These are phyloP conservation scores for Caenorhabditis sinica DNA, from an alignment of 2,888 invertebrate genomes.

Conservation along the genomic window DNA sequence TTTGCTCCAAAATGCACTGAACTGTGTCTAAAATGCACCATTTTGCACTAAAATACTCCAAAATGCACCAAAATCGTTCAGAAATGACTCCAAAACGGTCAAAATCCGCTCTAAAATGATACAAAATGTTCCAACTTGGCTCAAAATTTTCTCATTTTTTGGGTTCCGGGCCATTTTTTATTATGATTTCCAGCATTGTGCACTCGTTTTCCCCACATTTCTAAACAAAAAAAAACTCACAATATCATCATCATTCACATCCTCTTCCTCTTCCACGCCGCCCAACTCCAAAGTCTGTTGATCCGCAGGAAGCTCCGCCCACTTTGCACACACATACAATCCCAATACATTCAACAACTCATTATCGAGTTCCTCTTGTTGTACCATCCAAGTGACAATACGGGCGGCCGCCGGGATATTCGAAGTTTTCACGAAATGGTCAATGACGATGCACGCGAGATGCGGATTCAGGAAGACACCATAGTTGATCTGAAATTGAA, in stretches of 20 bases:
- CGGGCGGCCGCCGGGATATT: constrained; percentile 87
- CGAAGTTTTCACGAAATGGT: constrained; percentile 87
- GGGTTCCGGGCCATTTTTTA: too few species aligned
- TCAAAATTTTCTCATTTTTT: too few species aligned
- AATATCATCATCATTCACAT: constrained; percentile 77
- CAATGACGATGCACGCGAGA: constrained; percentile 90
- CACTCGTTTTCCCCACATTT: too few species aligned
- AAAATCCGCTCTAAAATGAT: too few species aligned
- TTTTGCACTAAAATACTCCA: too few species aligned
- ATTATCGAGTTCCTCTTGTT: constrained; percentile 84
- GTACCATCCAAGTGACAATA: constrained; percentile 90
- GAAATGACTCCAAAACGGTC: too few species aligned
- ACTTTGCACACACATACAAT: constrained; percentile 70
- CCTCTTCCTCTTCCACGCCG: constrained; percentile 80
- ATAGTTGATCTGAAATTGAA: constrained; percentile 88
- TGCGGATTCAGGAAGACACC: constrained; percentile 94
- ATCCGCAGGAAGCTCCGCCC: constrained; percentile 76
- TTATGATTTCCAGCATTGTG: too few species aligned
- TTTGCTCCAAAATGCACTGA: too few species aligned
- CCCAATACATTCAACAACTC: constrained; percentile 74
- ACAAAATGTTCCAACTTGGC: too few species aligned
- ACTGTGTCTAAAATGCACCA: too few species aligned
- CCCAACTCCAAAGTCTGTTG: constrained; percentile 73
- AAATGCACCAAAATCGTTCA: too few species aligned
- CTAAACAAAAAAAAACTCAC: constrained; percentile 48